These are phyloP conservation scores for Calonectris borealis DNA, from an alignment of 2,113 vertebrate species.

Conservation along the genomic window DNA sequence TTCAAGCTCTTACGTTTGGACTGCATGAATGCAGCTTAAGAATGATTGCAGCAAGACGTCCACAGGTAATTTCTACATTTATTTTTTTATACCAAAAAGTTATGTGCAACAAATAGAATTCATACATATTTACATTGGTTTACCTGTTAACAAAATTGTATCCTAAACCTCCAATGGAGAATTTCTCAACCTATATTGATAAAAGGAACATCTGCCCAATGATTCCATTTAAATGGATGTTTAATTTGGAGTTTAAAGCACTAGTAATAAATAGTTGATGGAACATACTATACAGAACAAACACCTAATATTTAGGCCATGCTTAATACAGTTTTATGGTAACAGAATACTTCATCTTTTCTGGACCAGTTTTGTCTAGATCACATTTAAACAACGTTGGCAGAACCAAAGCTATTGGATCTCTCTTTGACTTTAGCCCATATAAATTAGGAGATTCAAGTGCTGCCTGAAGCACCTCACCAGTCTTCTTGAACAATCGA, in stretches of 20 bases:
- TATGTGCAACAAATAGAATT: constrained; percentile 87
- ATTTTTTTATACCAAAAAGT: constrained; percentile 82
- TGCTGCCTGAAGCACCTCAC: constrained; percentile 35
- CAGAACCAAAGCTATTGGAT: not conserved
- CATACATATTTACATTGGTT: constrained; percentile 83
- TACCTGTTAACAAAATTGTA: constrained; percentile 76
- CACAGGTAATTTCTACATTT: constrained; percentile 82
- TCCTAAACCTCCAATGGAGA: constrained; percentile 71
- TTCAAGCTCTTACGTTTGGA: constrained; percentile 31
- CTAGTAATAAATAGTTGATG: constrained; percentile 72
- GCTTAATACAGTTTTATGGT: constrained; percentile 71
- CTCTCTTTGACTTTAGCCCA: not conserved
- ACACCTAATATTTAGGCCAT: constrained; percentile 75
- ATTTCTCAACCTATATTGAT: constrained; percentile 49
- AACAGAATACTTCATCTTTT: constrained; percentile 60
- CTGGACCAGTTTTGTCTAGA: constrained; percentile 38
- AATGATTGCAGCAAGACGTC: constrained; percentile 71
- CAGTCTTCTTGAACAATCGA: not conserved
- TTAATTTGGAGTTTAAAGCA: constrained; percentile 72
- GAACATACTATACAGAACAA: constrained; percentile 71
- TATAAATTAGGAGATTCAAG: not conserved
- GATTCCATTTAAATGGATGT: constrained; percentile 51
- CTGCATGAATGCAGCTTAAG: constrained; percentile 27
- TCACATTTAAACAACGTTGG: not conserved
- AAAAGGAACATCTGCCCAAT: constrained; percentile 70